Base-by-base conservation (phyloP, 2,113 vertebrate species). In the Panthera uncia region DNA sequence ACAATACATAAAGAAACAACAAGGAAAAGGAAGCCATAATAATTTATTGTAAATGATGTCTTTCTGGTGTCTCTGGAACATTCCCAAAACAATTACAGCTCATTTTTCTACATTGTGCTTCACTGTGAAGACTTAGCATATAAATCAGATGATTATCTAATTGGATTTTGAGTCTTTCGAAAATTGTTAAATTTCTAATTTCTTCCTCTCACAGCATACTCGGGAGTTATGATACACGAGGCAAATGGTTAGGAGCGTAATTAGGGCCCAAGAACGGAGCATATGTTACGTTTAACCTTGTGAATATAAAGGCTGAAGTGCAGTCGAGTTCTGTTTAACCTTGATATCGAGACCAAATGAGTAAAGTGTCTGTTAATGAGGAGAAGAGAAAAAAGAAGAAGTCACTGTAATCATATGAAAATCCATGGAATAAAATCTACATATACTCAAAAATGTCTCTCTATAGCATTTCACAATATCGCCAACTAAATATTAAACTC, bases 61-160 rank as follows among this genome's bases (percentile, higher is more conserved):
- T 99, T 98, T 98, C 97, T 98, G 95, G n/a, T 98, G 98, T 96
- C 97, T 97, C 97, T 97, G 98, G 97, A 98, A 97, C 81, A 96
- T 97, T 98, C 95, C 97, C 94, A 74, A 98, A 99, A 99, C 97
- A 98, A 98, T 97, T 98, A 98, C 91, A 98, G 97, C 96, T 99
- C 99, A 21, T 74, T 98, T 95, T 76, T 18, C 2, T 96, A 69
- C 3, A 11, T 4, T 38, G 50, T 15, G 25, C 48, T 94, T 94
- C 36, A 74, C 31, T n/a, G 55, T 82, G 45, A 0, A 63, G 4
- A 94, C 91, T 76, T 78, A 86, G 15, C 33, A 12, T 92, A 25
- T 18, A 83, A 89, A 71, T 91, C 89, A 92, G 19, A 93, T 41
- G 45, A 71, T 78, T 65, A 33, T 21, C 33, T 52, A 85, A 89